Base-by-base conservation (phyloP, 2,113 vertebrate genomes). In the Dasypus novemcinctus region DNA sequence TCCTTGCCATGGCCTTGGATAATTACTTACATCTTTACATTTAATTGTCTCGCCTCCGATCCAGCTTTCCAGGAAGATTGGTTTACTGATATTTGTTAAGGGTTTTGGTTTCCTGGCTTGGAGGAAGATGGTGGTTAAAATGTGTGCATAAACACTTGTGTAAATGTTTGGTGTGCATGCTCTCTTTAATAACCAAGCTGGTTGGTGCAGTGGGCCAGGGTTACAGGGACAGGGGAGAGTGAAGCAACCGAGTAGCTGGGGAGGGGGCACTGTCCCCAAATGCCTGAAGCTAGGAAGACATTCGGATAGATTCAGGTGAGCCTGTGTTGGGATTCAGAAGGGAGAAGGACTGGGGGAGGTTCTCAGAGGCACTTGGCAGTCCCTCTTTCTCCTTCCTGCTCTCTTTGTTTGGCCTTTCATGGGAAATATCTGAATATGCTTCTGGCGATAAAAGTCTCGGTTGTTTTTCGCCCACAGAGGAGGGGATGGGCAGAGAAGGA, bases 11-110 rank as follows among this genome's bases (percentile, higher is more conserved):
- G 52, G 49, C 68, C 90, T 89, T 75, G 75, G 12, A 59, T 82
- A 87, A 88, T 93, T 36, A 54, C 57, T 92, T 54, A 84, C 17
- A 57, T 92, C 94, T 90, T 95, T 36, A 41, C 29, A 11, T 61
- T 91, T 74, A 36, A 9, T 82, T 88, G 21, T 43, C 31, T 84
- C 61, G n/a, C 23, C 41, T 79, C 33, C 14, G 14, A 38, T 84
- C 41, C 38, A 61, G 43, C 36, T 78, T 87, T 93, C 83, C 20
- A 59, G 91, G 52, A 76, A 93, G 74, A 95, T 71, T 54, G 4
- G 2, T 80, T 96, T 81, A 20, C 63, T 78, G 64, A 64, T 89
- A 76, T 87, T 86, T 90, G n/a, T 49, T 79, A 87, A 87, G 27
- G 59, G 10, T 69, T 33, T 79, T 61, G 59, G 80, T 78, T 94